Base-by-base conservation (phyloP, 2,888 invertebrate species). In the Campopleginae sp. region DNA sequence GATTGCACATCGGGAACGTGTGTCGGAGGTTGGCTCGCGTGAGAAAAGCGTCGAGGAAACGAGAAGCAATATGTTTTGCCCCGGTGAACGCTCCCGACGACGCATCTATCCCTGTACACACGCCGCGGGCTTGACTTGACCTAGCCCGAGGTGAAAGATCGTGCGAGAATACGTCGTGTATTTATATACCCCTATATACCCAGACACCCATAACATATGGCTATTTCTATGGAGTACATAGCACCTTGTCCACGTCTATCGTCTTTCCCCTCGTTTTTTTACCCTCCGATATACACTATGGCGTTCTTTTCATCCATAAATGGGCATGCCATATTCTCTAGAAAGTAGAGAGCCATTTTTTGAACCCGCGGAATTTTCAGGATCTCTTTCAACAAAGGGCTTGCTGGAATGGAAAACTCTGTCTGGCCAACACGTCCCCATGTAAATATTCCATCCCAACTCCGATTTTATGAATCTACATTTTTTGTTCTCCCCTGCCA, bases 41-140 rank as follows among this genome's bases (percentile, higher is more conserved):
- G 80, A 80, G 85, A 86, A 82, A 86, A 86, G 61, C 80, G 46
- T 77, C 72, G 51, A 65, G 82, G 85, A 86, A 82, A 86, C 85
- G 82, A 86, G 82, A 86, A 80, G 85, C 82, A 80, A 80, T 82
- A 80, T 77, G 85, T 86, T 82, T 82, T 54, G 80, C 68, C 74
- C 58, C 33, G 66, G 51, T 68, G 68, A 78, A 78, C 77, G 68
- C 54, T 38, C 66, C 58, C 68, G 44, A 78, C 66, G 51, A 68
- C 68, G 68, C 58, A 19, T 44, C 38, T 44, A 58, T 54, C n/a
- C 71, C 27, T 38, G 38, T 42, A 58, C 58, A 58, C 61, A 51
- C 61, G 19, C 8, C 61, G 17, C 61, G 17, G 19, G 61, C 38
- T 14, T 79, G 74, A 78, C 78, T 78, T 78, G 70, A 70, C 70